phyloP scores from a whole-genome alignment of 2,888 invertebrate genomes.

The Mactromeris polynyma region DNA sequence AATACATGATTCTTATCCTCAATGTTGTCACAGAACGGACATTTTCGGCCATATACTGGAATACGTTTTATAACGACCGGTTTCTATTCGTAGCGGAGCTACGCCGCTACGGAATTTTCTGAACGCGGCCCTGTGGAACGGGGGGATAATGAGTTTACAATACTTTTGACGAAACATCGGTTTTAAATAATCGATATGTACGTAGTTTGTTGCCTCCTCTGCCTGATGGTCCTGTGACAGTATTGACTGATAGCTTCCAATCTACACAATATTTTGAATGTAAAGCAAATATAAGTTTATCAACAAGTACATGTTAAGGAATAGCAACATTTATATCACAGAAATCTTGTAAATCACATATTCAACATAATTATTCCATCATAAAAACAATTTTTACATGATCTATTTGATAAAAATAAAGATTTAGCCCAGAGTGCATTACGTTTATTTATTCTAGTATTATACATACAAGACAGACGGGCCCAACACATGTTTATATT shows the following conservation, averaged over 20 bases:
- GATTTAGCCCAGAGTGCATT: constrained; percentile 34
- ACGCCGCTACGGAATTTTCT: constrained; percentile 38
- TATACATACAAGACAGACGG: not conserved
- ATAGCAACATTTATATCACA: constrained; percentile 19
- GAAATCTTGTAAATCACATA: constrained; percentile 19
- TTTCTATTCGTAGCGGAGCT: constrained; percentile 22
- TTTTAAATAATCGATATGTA: constrained; percentile 38
- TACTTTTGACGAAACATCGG: constrained; percentile 22
- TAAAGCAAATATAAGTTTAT: constrained; percentile 5
- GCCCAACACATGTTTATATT: no score
- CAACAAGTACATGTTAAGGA: not conserved
- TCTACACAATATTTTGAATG: not conserved
- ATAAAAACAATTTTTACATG: constrained; percentile 27
- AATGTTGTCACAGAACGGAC: constrained; percentile 7
- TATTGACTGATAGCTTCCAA: not conserved
- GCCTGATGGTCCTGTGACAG: constrained; percentile 12
- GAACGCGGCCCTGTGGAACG: constrained; percentile 22
- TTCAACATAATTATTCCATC: constrained; percentile 10
- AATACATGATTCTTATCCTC: not conserved
- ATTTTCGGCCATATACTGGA: not conserved
- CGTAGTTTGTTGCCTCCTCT: constrained; percentile 39
- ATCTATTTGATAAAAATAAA: not conserved
- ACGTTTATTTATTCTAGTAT: constrained; percentile 21
- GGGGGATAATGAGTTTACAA: constrained; percentile 28
- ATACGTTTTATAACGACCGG: not conserved